Conservation (phyloP, 2,888 invertebrate species). For the Tholera decimalis region DNA sequence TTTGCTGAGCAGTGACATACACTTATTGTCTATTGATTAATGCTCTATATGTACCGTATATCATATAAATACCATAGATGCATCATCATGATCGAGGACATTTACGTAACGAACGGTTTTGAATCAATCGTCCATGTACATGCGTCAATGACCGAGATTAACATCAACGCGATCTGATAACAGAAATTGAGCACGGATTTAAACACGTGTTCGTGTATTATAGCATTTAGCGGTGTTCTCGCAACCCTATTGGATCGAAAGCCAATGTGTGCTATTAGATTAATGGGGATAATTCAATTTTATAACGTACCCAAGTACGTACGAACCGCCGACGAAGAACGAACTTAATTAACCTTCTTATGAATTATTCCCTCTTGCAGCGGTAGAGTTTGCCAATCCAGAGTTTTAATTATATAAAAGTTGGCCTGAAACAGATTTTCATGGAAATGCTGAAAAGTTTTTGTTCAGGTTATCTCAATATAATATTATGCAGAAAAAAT, state of each 20-base stretch:
- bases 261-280: constrained; percentile 64
- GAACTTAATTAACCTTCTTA: constrained; percentile 83
- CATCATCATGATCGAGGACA: background rate
- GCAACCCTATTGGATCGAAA: constrained; percentile 26
- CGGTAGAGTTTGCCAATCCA: constrained; percentile 76
- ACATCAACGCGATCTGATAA: background rate
- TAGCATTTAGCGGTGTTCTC: constrained; percentile 18
- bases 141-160: constrained; percentile 3
- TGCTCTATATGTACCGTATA: background rate
- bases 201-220: constrained; percentile 28
- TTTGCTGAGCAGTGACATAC: background rate
- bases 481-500: constrained; percentile 43
- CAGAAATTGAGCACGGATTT: background rate
- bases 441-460: constrained; percentile 67
- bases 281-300: constrained; percentile 73
- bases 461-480: constrained; percentile 64
- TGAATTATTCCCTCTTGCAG: constrained; percentile 79
- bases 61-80: too few species aligned
- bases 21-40: background rate
- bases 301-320: constrained; percentile 64
- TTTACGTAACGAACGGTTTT: constrained; percentile 21
- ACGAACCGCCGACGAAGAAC: constrained; percentile 69
- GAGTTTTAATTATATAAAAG: constrained; percentile 79
- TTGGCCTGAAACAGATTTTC: constrained; percentile 73
- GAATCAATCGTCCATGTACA: background rate